These are phyloP conservation scores for Aythya fuligula DNA, from an alignment of 2,797 vertebrate species.

Conservation along the genomic window DNA sequence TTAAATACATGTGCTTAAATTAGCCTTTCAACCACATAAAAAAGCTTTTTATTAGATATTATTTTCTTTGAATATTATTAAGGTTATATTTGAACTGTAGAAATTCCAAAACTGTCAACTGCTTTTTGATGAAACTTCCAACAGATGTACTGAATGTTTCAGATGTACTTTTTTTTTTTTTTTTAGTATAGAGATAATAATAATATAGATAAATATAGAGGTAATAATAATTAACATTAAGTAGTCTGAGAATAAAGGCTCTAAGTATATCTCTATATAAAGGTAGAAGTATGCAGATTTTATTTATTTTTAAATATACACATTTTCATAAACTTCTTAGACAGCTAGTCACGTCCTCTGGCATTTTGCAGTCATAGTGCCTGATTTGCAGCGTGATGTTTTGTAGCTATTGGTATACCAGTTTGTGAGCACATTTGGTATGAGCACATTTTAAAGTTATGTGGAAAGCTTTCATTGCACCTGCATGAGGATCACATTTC, in stretches of 20 bases:
- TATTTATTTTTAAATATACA: background rate
- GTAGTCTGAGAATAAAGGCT: background rate
- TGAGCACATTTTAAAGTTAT: background rate
- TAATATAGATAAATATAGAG: background rate
- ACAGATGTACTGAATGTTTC: background rate
- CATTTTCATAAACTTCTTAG: background rate
- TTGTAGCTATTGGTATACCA: background rate
- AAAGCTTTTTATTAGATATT: background rate
- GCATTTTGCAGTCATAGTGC: background rate
- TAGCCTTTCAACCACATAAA: background rate
- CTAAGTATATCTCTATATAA: background rate
- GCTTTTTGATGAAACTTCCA: background rate
- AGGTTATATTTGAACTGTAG: background rate
- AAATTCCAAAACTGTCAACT: background rate
- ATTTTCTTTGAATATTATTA: background rate
- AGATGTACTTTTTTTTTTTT: background rate
- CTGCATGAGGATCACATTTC: background rate
- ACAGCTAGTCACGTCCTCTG: background rate
- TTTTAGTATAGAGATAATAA: background rate
- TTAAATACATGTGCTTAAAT: background rate
- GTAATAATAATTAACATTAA: background rate
- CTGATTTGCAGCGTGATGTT: background rate
- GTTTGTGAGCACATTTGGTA: background rate
- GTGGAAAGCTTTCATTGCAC: background rate
- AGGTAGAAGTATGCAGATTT: rapidly evolving